These are phyloP conservation scores for Dreissena rostriformis DNA, from an alignment of 1,140 invertebrate species.

Conservation along the genomic window DNA sequence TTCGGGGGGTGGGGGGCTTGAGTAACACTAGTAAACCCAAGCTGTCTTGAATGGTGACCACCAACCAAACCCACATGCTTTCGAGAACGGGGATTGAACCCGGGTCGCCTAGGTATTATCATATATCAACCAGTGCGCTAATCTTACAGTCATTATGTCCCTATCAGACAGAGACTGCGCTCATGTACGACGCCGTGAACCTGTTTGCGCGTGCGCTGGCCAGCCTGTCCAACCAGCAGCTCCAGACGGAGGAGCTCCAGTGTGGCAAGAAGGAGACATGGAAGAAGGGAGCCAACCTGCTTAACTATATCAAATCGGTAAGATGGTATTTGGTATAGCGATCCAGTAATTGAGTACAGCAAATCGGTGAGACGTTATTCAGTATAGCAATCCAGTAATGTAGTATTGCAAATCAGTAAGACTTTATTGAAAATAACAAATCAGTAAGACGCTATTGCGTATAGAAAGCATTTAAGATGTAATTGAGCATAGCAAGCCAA, in stretches of 20 bases:
- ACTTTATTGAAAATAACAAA: background rate
- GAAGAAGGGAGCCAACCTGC: conserved; percentile 96
- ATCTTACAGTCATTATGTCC: background rate
- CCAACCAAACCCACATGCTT: no score
- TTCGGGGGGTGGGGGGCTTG: no score
- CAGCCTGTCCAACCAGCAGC: conserved; percentile 93
- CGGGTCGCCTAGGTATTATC: no score
- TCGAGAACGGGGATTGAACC: no score
- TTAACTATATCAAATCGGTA: conserved; percentile 99
- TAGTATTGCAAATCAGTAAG: background rate
- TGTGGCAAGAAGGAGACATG: conserved; percentile 94
- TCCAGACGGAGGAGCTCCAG: conserved; percentile 84
- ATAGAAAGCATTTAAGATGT: no score
- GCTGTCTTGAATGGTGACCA: no score
- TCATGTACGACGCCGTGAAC: conserved; percentile 97
- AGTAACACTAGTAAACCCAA: no score
- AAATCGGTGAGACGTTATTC: conserved; percentile 87
- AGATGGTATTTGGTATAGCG: conserved; percentile 28
- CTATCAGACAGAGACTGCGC: conserved; percentile 94
- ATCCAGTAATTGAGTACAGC: conserved; percentile 87
- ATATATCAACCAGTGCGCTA: no score
- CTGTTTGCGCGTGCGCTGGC: conserved; percentile 95
- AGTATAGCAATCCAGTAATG: background rate
- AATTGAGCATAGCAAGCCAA: no score
- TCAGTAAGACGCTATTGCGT: no score